Conservation (phyloP, 2,888 invertebrate species). For the Serripes groenlandicus region DNA sequence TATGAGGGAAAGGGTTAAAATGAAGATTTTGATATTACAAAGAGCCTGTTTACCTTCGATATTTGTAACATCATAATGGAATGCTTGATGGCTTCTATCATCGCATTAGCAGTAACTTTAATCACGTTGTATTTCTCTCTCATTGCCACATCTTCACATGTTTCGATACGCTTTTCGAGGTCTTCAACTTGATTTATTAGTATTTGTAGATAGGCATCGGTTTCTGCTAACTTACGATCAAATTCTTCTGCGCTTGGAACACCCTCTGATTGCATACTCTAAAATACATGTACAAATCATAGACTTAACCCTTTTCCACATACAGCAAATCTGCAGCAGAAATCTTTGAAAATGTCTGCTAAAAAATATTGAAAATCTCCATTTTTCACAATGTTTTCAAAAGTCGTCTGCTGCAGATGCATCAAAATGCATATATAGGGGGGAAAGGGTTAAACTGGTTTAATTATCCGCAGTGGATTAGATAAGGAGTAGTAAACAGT, state of each 20-base stretch:
- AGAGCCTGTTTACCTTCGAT: constrained; percentile 96
- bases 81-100: constrained; percentile 99
- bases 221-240: constrained; percentile 96
- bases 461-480: too few species aligned
- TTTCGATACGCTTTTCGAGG: constrained; percentile 81
- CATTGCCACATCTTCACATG: constrained; percentile 81
- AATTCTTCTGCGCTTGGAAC: constrained; percentile 90
- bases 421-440: too few species aligned
- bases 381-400: too few species aligned
- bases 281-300: too few species aligned
- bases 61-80: constrained; percentile 99
- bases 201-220: constrained; percentile 97
- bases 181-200: constrained; percentile 94
- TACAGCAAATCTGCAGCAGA: too few species aligned
- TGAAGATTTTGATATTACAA: too few species aligned
- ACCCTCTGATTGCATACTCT: constrained; percentile 88
- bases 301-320: background rate
- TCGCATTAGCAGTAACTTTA: constrained; percentile 88
- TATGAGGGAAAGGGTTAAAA: too few species aligned
- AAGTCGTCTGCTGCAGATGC: too few species aligned
- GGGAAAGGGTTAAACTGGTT: too few species aligned
- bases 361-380: too few species aligned
- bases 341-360: too few species aligned
- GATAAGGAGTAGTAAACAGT: too few species aligned
- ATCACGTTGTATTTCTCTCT: constrained; percentile 83